Conservation (phyloP, 2,888 invertebrate species). For the Pristionchus fissidentatus region DNA sequence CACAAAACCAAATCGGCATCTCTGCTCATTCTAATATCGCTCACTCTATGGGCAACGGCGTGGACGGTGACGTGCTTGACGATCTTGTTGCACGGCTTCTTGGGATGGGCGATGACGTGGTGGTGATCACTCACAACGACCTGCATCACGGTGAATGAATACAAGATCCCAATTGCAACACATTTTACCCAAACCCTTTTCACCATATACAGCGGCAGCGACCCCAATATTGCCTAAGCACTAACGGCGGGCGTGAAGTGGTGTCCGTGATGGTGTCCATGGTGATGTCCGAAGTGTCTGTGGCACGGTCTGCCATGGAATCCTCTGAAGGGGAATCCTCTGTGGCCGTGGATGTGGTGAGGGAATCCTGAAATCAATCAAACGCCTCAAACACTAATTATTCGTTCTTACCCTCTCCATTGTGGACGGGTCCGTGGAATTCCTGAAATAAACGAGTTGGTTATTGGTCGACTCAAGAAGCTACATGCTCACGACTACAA, state of each 20-base stretch:
- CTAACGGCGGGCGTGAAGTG: background rate
- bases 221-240: background rate
- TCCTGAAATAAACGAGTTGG: no score
- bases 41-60: background rate
- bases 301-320: background rate
- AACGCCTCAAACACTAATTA: no score
- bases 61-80: conserved; percentile 39
- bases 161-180: background rate
- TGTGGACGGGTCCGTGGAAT: no score
- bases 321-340: background rate
- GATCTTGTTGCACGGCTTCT: conserved; percentile 39
- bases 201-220: background rate
- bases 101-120: conserved; percentile 25
- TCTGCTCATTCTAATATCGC: background rate
- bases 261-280: background rate
- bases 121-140: conserved; percentile 11
- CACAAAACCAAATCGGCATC: no score
- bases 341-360: background rate
- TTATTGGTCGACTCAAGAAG: no score
- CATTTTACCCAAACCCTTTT: background rate
- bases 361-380: no score
- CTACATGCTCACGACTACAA: no score
- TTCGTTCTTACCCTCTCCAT: no score
- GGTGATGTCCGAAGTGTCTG: background rate
- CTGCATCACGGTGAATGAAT: background rate